phyloP scores from a whole-genome alignment of 1,140 invertebrate species.

The Oscheius sp. region DNA sequence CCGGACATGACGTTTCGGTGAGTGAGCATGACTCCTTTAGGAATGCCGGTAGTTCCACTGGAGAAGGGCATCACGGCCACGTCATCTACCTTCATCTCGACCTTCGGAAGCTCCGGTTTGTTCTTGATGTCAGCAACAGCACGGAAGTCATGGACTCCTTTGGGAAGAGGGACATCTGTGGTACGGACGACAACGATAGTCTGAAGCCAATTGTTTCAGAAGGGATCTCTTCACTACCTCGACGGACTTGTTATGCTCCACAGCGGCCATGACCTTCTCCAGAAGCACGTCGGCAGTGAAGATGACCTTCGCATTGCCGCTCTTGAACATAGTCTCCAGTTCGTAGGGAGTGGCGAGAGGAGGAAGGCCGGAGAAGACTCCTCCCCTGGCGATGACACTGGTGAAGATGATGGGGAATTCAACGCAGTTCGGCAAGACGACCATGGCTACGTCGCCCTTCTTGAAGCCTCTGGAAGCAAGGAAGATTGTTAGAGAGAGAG shows the following conservation, averaged over 20 bases:
- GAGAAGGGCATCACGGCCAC: constrained; percentile 37
- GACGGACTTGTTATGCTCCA: neutral
- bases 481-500: neutral
- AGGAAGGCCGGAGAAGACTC: neutral
- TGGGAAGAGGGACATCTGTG: neutral
- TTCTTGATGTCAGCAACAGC: neutral
- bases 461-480: neutral
- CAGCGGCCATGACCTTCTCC: neutral
- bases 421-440: neutral
- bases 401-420: neutral
- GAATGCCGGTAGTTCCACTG: constrained; percentile 64
- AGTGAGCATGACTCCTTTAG: constrained; percentile 65
- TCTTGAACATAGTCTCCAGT: neutral
- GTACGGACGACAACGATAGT: neutral
- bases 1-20: constrained; percentile 61
- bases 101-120: neutral
- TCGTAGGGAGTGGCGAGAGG: neutral
- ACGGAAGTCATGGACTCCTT: neutral
- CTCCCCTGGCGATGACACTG: neutral
- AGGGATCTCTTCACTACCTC: too few species aligned
- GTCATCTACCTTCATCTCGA: constrained; percentile 13
- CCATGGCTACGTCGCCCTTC: constrained; percentile 1
- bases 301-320: neutral
- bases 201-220: too few species aligned
- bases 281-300: neutral